Evolutionary conservation across 30 jellyfish, hydroid and myxozoan species (phyloP), one percentile per base, ranked within the genome.

Genomic region (Pseudorhiza aurosa): DNA sequence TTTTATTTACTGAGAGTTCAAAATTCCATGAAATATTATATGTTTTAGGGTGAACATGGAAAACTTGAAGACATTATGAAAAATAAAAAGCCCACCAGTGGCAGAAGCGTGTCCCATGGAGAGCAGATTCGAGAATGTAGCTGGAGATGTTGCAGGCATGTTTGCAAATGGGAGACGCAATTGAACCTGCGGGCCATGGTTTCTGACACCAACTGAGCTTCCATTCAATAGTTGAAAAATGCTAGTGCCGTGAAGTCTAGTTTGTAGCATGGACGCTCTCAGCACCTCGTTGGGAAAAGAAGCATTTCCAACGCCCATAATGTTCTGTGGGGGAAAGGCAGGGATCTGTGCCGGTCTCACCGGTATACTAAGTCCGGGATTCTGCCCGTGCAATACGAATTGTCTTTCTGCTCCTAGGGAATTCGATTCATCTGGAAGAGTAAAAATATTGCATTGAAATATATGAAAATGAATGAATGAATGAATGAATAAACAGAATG

Each of bases 251-350:
- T 74, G 55, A 8, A 77, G 84, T 25, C 65, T 77, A n/a, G 58
- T 45, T 50, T 80, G 91, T 17, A 80, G 36, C 69, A 80, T 35
- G 14, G 74, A 72, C 6, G 91, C 83, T 26, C 77, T 19, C 24
- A 64, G 29, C 2, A 67, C 58, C 11, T 39, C 82, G 4, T 68
- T 18, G 25, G 79, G 79, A 22, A 45, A 55, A 5, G 50, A 31
- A 2, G 84, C 60, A 22, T 56, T 50, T 44, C 91, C 84, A 39
- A 62, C 64, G 2, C 77, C 70, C 19, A 68, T 4, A 56, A 80
- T 9, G 67, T 77, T 77, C 30, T 43, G 89, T 25, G 70, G 89
- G 8, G 69, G 80, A 42, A 59, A 59, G 4, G 81, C 59, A 9
- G 73, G 81, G 9, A 65, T 49, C 21, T 33, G 71, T 21, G 24